Base-by-base conservation (phyloP, 2,888 invertebrate genomes). In the Yponomeuta plumbellus region DNA sequence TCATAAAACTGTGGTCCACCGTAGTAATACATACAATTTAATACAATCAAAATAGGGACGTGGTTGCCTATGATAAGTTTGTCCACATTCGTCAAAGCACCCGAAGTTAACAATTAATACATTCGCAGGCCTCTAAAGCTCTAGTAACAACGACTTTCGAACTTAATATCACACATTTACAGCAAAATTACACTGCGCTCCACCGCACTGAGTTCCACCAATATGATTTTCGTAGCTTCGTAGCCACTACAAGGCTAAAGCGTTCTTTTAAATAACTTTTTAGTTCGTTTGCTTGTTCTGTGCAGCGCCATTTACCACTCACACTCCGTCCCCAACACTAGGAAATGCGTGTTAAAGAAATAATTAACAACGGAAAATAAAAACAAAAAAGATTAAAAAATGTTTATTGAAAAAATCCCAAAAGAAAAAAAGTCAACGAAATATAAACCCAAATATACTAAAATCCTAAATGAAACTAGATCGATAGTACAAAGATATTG, bases 61-160 rank as follows among this genome's bases (percentile, higher is more conserved):
- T 80, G 79, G 79, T 86, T 83, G 85, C 85, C 88, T 89, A 89
- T 85, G 81, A 68, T 65, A 66, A 79, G 86, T 52, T 84, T 86
- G 81, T 89, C 88, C 89, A 88, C 88, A 88, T 88, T 89, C 86
- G 88, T 89, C 87, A 88, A 91, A 91, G 91, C 91, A 91, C 91
- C 91, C 88, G 89, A 85, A 86, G 84, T 90, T 89, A 85, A 85
- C 81, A 85, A 86, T 89, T 87, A 86, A 83, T 88, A 89, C 88
- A 88, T 85, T 63, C 76, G 86, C 84, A 83, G 90, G 88, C 90
- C 87, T 88, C 85, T 86, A 73, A 89, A 90, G 89, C 89, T 88
- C 74, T 79, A 79, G 68, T 66, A 84, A 85, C 80, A 84, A 88
- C 83, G 86, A 86, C 81, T 83, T 81, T 84, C 79, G 80, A 84